phyloP scores from a whole-genome alignment of 2,113 vertebrate genomes.

The Gorilla gorilla region DNA sequence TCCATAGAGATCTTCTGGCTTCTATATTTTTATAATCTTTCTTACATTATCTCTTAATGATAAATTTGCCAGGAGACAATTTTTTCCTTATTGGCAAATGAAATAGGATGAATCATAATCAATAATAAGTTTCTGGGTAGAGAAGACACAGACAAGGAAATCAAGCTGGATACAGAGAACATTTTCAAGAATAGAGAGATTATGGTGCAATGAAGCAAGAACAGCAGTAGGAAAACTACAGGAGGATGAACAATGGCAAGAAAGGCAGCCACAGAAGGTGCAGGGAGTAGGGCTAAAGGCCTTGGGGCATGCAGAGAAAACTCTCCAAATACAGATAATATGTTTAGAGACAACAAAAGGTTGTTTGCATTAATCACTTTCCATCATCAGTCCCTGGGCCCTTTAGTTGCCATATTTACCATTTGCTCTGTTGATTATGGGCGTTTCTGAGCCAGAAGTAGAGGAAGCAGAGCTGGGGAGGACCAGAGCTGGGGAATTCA shows the following conservation, averaged over 20 bases:
- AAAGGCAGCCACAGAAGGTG: no score
- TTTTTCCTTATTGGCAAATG: neutral
- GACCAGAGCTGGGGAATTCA: conserved; percentile 66
- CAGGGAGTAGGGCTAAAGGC: no score
- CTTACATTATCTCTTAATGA: neutral
- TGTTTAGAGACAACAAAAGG: no score
- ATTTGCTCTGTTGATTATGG: rapidly evolving
- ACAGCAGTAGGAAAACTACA: neutral
- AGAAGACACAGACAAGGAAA: neutral
- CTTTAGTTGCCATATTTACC: conserved; percentile 61
- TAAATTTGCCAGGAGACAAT: neutral
- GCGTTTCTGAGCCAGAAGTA: conserved; percentile 60
- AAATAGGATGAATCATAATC: neutral
- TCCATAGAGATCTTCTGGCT: no score
- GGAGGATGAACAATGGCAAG: no score
- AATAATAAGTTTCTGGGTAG: neutral
- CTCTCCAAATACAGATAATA: no score
- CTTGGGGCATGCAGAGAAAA: no score
- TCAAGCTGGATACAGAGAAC: neutral
- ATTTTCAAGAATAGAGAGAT: neutral
- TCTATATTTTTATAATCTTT: no score
- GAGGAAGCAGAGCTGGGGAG: conserved; percentile 68
- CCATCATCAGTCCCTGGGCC: no score
- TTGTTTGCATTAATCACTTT: no score
- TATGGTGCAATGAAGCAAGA: neutral